These are phyloP conservation scores for Pristionchus entomophagus DNA, from an alignment of 2,888 invertebrate genomes.

Conservation along the genomic window DNA sequence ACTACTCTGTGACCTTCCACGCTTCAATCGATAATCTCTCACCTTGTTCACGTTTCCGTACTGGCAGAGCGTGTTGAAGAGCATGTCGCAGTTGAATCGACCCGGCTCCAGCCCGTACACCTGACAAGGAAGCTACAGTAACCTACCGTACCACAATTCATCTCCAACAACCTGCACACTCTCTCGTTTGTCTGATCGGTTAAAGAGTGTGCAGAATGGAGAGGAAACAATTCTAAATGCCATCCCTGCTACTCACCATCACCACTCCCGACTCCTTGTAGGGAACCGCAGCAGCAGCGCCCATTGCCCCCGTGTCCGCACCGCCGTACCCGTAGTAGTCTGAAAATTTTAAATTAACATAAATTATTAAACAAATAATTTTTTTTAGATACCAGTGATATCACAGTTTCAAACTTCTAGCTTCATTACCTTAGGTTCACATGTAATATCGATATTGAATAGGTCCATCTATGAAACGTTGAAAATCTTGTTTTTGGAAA, in stretches of 20 bases:
- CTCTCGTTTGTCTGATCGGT: not conserved
- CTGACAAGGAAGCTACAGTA: constrained; percentile 83
- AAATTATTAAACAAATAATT: no score
- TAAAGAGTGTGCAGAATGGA: no score
- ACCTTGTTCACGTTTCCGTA: constrained; percentile 98
- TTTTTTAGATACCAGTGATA: no score
- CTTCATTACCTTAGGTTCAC: no score
- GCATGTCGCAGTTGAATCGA: constrained; percentile 93
- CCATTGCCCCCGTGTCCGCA: no score
- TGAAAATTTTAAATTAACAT: constrained; percentile 3
- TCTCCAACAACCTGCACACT: not conserved
- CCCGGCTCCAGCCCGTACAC: constrained; percentile 95
- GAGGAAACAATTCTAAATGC: not conserved
- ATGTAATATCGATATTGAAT: no score
- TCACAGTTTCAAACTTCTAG: no score
- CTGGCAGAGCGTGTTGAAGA: constrained; percentile 98
- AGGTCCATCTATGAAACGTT: no score
- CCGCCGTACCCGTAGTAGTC: constrained; percentile 29
- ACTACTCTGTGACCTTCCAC: no score
- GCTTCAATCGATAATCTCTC: not conserved
- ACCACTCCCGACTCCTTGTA: constrained; percentile 40
- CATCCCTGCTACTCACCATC: constrained; percentile 22
- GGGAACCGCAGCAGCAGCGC: not conserved
- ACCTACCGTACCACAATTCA: constrained; percentile 78
- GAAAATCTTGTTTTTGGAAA: no score